Base-by-base conservation (phyloP, 1,140 invertebrate species). In the Radopholus similis region DNA sequence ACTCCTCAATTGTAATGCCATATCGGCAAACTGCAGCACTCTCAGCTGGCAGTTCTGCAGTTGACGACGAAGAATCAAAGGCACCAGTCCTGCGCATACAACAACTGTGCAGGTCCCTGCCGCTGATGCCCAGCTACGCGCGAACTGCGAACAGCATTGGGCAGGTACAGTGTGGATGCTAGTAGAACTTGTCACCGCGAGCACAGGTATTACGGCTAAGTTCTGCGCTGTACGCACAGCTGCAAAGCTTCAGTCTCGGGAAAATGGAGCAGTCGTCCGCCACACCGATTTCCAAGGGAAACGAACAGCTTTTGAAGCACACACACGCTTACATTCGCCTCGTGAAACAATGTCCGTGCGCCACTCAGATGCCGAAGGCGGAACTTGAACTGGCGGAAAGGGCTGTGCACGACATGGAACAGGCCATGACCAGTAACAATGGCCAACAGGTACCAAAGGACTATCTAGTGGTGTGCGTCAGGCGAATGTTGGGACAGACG, bases 401-500 rank as follows among this genome's bases (percentile, higher is more conserved):
- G 34, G 64, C 64, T 11, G 65, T 66, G 32, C 64, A 51, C 30
- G 64, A 66, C 51, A 35, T 35, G 32, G 57, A 66, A 70, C 8
- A 59, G 2, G 64, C 64, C 11, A 15, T 64, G 35, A 23, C 26
- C 13, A 63, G 30, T 15, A 59, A 38, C 28, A 64, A 15, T 23
- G 32, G 30, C 13, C 40, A 57, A n/a, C 37, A 35, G 37, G n/a
- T n/a, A n/a, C 57, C 65, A 13, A 70, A 49, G 18, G 68, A 69
- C 51, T 72, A 69, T 73, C 62, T 72, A 30, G 54, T 15, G 18
- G 72, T 69, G 23, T 49, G 70, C 21, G 6, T 72, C 11, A 23
- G 67, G 15, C 49, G 56, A 69, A 69, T 72, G 70, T 18, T 69
- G 9, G 68, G 57, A 30, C 70, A 69, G 54, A 42, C 68, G 30